Base-by-base conservation (phyloP, 2,888 invertebrate species). In the Apoderus coryli region DNA sequence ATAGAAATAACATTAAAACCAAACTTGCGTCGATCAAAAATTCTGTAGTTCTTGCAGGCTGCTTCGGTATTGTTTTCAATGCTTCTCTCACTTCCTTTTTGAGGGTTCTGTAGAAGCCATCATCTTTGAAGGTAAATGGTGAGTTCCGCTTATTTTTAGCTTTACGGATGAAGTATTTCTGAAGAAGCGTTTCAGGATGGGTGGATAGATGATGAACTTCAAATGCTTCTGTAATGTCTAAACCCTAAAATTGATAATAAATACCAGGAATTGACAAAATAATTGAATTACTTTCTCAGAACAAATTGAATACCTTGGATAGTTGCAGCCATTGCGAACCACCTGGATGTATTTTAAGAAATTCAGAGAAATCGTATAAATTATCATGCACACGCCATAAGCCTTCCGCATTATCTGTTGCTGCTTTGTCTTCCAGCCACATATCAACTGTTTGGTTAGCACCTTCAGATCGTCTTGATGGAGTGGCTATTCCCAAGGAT, bases 351-450 rank as follows among this genome's bases (percentile, higher is more conserved):
- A 61, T 65, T 3, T 71, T 56, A 4, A 81, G 61, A 53, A 89
- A 96, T 11, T 68, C 64, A 0, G 73, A 72, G 13, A 96, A 65
- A 57, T 95, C 86, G 54, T 93, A 95, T 12, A 95, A 60, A 25
- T 63, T 61, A 53, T 84, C 67, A 41, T 76, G 64, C 11, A 85
- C 66, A 40, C 85, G 65, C 85, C 85, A 85, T 3, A 81, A 53
- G n/a, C 70, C 72, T 51, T 80, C 78, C 1, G 78, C 77, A 3
- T 73, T 74, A 41, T 81, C 81, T 40, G 75, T 72, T 44, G 61
- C 51, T 10, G 64, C 62, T 48, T 77, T 76, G 3, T 72, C 75
- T 23, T 64, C 57, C 14, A 79, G 48, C 75, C 78, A 82, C 16
- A 42, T 28, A 11, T 45, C 39, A 2, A 39, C 41, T 2, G 41